Conservation (phyloP, 2,797 vertebrate species). For the Myotis pilosus region DNA sequence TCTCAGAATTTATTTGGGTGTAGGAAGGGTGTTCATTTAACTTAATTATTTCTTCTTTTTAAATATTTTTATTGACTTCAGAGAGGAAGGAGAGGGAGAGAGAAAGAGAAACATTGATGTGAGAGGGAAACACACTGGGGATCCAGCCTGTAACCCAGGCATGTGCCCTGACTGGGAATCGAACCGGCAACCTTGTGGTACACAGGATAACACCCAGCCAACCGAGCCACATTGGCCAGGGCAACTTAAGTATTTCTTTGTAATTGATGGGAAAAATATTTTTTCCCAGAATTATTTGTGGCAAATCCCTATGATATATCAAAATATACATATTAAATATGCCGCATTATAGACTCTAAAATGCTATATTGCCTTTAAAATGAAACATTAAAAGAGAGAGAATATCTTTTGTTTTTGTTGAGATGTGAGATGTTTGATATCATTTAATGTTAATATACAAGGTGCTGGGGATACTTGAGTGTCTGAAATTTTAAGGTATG, state of each 20-base stretch:
- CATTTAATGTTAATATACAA: background rate
- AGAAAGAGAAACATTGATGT: background rate
- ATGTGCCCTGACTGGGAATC: background rate
- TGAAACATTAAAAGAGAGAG: background rate
- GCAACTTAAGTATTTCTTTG: constrained; percentile 11
- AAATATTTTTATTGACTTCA: background rate
- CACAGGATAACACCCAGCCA: background rate
- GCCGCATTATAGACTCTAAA: background rate
- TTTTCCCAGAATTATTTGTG: constrained; percentile 17
- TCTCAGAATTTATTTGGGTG: constrained; percentile 7
- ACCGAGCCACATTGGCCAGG: background rate
- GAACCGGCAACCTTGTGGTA: background rate
- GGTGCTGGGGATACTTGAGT: background rate
- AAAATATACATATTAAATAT: constrained; percentile 3
- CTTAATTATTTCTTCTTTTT: background rate
- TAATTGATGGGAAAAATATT: background rate
- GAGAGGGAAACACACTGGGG: background rate
- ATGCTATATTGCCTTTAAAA: constrained; percentile 16
- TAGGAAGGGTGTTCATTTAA: constrained; percentile 39
- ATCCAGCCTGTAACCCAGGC: background rate
- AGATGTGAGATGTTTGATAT: background rate
- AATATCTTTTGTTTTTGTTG: background rate
- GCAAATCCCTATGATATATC: background rate
- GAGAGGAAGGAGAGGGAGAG: background rate
- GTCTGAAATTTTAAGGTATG: constrained; percentile 47